phyloP scores from a whole-genome alignment of 2,888 invertebrate genomes.

The Hemithea aestivaria region DNA sequence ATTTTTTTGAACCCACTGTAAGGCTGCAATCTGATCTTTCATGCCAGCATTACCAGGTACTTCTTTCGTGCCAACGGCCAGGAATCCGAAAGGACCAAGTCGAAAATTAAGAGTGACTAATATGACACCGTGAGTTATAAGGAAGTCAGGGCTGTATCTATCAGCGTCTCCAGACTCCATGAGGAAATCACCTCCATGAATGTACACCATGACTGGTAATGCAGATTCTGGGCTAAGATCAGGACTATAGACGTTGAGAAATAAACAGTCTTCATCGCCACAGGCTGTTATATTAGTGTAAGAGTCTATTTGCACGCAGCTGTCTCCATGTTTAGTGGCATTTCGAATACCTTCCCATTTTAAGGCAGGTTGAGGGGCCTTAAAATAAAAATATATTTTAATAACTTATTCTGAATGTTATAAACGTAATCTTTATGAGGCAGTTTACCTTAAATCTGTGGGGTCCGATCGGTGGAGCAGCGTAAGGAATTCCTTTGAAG shows the following conservation, averaged over 20 bases:
- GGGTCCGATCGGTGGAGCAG: no score
- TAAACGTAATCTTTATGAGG: no score
- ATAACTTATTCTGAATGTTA: no score
- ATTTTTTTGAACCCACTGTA: slow-evolving; percentile 45
- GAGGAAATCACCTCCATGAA: slow-evolving; percentile 47
- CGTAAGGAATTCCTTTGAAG: no score
- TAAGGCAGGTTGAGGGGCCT: slow-evolving; percentile 30
- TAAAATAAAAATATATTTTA: slow-evolving; percentile 2
- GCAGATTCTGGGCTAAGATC: slow-evolving; percentile 27
- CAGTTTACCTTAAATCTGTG: no score
- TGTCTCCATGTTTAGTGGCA: slow-evolving; percentile 22
- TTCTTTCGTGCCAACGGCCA: slow-evolving; percentile 44
- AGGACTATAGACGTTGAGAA: slow-evolving; percentile 53
- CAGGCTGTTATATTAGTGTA: background rate
- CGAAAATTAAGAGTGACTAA: slow-evolving; percentile 56
- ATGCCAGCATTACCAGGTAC: slow-evolving; percentile 54
- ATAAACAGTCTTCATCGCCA: slow-evolving; percentile 44
- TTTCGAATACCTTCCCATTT: slow-evolving; percentile 24
- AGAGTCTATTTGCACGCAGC: slow-evolving; percentile 20
- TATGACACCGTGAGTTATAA: slow-evolving; percentile 43
- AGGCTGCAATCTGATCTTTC: slow-evolving; percentile 52
- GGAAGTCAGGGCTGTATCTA: slow-evolving; percentile 46
- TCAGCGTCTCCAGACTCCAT: slow-evolving; percentile 45
- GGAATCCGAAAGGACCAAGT: slow-evolving; percentile 47
- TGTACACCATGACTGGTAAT: slow-evolving; percentile 50